Evolutionary conservation across 2,113 vertebrate genomes (phyloP).

Genomic region (Madoqua kirkii): DNA sequence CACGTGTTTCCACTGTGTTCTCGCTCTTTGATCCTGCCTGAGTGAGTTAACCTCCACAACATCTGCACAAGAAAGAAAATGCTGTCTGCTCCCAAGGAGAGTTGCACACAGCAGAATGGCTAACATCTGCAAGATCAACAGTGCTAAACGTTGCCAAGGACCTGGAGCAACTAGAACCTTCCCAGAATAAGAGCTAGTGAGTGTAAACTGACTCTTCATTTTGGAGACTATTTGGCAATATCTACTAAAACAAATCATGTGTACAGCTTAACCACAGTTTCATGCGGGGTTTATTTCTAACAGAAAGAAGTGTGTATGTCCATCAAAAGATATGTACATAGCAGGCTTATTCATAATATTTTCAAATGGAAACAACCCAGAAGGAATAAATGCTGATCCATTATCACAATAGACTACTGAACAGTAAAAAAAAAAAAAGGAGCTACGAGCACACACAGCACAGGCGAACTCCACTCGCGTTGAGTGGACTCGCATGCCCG

Average conservation of each 20-base stretch:
- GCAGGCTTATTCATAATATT: neutral
- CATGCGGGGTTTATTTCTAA: neutral
- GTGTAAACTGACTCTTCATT: neutral
- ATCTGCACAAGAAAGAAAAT: neutral
- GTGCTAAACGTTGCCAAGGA: neutral
- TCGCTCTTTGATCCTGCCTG: neutral
- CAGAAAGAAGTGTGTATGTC: neutral
- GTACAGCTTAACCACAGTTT: neutral
- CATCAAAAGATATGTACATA: neutral
- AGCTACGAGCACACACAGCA: neutral
- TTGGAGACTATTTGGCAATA: neutral
- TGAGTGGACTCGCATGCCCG: rapidly evolving
- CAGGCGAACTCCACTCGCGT: neutral
- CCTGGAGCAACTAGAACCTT: neutral
- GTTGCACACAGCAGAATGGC: neutral
- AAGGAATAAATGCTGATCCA: neutral
- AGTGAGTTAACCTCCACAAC: neutral
- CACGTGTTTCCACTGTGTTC: rapidly evolving
- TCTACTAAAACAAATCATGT: neutral
- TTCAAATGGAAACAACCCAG: neutral
- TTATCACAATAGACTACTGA: neutral
- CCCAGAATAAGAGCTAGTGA: neutral
- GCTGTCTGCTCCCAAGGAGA: neutral
- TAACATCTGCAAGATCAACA: neutral
- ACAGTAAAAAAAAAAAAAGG: neutral